Percentiles rank a stretch among this genome's conserved stretches.
Evolutionary conservation across 2,797 vertebrate genomes (phyloP).

Genomic region (Huso huso): DNA sequence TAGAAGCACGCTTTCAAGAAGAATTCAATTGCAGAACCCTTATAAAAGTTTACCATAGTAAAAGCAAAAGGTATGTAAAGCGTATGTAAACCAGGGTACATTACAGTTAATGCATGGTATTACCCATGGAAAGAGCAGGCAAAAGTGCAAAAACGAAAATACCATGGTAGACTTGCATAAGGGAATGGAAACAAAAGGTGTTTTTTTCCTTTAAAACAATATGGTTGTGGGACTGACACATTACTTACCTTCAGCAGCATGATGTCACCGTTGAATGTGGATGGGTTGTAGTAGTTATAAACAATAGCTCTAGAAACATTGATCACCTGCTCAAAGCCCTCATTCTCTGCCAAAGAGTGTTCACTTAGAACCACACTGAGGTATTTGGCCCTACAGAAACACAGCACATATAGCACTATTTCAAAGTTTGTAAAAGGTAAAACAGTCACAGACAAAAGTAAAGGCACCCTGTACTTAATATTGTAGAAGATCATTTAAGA

Average conservation of each 20-base stretch:
- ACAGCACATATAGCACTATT: background rate
- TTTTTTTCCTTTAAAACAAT: background rate
- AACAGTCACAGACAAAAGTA: background rate
- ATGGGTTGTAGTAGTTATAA: constrained; percentile 39
- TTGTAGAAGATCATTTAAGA: too few relatives aligned
- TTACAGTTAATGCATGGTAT: too few relatives aligned
- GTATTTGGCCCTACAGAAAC: constrained; percentile 34
- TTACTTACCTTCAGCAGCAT: constrained; percentile 62
- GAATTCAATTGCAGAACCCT: too few relatives aligned
- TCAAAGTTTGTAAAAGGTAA: background rate
- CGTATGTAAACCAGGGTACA: too few relatives aligned
- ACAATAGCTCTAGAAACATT: constrained; percentile 34
- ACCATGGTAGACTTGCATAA: too few relatives aligned
- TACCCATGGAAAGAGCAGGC: too few relatives aligned
- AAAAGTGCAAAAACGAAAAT: too few relatives aligned
- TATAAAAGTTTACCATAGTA: too few relatives aligned
- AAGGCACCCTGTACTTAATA: too few relatives aligned
- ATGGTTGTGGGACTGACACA: background rate
- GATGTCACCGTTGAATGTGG: constrained; percentile 58
- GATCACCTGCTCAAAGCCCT: constrained; percentile 50
- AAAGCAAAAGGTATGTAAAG: too few relatives aligned
- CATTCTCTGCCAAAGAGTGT: constrained; percentile 33
- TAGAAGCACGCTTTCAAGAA: too few relatives aligned
- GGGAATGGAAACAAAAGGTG: too few relatives aligned
- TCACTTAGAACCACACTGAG: constrained; percentile 53